phyloP scores from a whole-genome alignment of 2,888 invertebrate species.

The Cetonia aurata region DNA sequence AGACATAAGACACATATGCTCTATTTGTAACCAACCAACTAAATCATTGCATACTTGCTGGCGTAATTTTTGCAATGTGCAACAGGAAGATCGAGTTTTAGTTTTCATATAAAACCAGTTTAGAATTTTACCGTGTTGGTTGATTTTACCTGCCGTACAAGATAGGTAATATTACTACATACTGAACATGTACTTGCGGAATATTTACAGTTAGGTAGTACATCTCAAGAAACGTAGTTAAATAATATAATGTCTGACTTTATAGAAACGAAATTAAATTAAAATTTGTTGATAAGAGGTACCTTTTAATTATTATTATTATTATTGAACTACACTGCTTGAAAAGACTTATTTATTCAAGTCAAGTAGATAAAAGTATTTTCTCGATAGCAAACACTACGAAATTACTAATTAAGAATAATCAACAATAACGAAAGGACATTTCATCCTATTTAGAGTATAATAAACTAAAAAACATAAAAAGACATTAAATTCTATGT shows the following conservation, averaged over 20 bases:
- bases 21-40: conserved; percentile 33
- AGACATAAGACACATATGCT: conserved; percentile 38
- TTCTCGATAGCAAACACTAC: no score
- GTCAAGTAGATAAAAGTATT: no score
- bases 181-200: conserved; percentile 24
- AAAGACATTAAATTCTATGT: no score
- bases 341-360: no score
- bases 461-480: no score
- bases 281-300: no score
- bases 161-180: conserved; percentile 25
- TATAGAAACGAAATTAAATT: no score
- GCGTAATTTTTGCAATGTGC: conserved; percentile 38
- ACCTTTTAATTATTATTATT: no score
- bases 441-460: no score
- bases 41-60: conserved; percentile 19
- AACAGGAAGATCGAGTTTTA: conserved; percentile 43
- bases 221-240: conserved; percentile 8
- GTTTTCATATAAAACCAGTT: conserved; percentile 38
- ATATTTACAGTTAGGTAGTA: conserved; percentile 32
- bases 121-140: conserved; percentile 31
- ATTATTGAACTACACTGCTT: no score
- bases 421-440: no score
- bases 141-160: conserved; percentile 36
- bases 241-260: background rate
- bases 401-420: no score